These are phyloP conservation scores for Catocala sponsa DNA, from an alignment of 2,888 invertebrate species.

Conservation along the genomic window DNA sequence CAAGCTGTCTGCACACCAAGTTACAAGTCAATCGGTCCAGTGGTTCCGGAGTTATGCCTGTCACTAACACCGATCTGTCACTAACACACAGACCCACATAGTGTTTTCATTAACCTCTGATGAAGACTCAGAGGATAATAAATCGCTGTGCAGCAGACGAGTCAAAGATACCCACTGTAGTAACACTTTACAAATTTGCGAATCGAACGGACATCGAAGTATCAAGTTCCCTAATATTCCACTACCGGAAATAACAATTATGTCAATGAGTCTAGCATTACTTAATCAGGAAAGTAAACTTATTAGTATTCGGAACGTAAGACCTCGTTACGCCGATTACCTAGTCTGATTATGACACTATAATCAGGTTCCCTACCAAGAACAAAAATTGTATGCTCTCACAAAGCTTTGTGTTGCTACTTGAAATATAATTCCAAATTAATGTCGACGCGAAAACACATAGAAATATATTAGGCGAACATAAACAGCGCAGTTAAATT, in stretches of 20 bases:
- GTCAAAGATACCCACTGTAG: too few species aligned
- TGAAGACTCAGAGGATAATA: too few species aligned
- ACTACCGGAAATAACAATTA: conserved; percentile 41
- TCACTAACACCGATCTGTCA: too few species aligned
- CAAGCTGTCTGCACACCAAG: too few species aligned
- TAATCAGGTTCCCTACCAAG: conserved; percentile 20
- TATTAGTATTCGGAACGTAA: conserved; percentile 38
- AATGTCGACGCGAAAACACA: conserved; percentile 18
- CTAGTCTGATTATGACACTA: conserved; percentile 26
- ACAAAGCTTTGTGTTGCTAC: conserved; percentile 19
- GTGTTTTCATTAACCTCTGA: too few species aligned
- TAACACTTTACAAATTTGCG: too few species aligned
- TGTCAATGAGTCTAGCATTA: conserved; percentile 32
- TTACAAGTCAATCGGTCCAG: too few species aligned
- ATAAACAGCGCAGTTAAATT: conserved; percentile 8
- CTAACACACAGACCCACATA: too few species aligned
- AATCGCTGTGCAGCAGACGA: too few species aligned
- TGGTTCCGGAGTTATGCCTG: too few species aligned
- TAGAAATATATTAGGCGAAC: conserved; percentile 11
- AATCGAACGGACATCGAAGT: background rate
- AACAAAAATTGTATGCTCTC: conserved; percentile 18
- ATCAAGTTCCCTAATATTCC: conserved; percentile 27
- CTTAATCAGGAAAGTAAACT: conserved; percentile 34
- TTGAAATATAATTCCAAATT: conserved; percentile 15
- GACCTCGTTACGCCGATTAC: conserved; percentile 21